Base-by-base conservation (phyloP, 2,113 vertebrate genomes). In the Urocolius indicus region DNA sequence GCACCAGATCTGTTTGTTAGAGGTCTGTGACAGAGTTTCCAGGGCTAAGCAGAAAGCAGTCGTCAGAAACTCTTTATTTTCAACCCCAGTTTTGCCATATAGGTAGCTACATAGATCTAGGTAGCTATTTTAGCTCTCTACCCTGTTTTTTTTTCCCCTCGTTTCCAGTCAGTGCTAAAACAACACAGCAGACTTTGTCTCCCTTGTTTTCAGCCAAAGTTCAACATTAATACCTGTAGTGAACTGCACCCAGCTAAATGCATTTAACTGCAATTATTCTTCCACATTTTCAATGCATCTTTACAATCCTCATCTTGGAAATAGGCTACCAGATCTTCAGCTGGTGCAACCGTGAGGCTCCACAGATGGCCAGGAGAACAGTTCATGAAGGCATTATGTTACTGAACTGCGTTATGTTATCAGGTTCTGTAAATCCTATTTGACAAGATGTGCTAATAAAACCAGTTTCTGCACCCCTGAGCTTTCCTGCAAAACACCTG, bases 381-480 rank as follows among this genome's bases (percentile, higher is more conserved):
- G 77, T 52, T 96, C 27, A 2, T 11, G 6, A 79, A 87, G 80
- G 62, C 93, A 89, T 96, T 90, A 81, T 75, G 66, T 90, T 95
- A 96, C 90, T 5, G 1, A 96, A 93, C 76, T 65, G 6, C 76
- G 73, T 74, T 80, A 52, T 51, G 41, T 91, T 92, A 84, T 76
- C 67, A 0, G 73, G 58, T 72, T 93, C 86, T 89, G 26, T 90
- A 95, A 96, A 96, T 95, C 89, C 61, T 89, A 22, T 76, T 79
- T 95, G 86, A 92, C 86, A 92, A 93, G 73, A 92, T 82, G 86
- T 94, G 77, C 92, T 75, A 95, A 95, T 82, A 94, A 96, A 96
- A 84, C 45, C 74, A 61, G 49, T 76, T 92, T 93, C 73, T 90
- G 83, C 77, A 84, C 86, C 69, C 94, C 62, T 92, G 93, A 93